phyloP scores from a whole-genome alignment of 2,113 vertebrate genomes.

The Vidua macroura region DNA sequence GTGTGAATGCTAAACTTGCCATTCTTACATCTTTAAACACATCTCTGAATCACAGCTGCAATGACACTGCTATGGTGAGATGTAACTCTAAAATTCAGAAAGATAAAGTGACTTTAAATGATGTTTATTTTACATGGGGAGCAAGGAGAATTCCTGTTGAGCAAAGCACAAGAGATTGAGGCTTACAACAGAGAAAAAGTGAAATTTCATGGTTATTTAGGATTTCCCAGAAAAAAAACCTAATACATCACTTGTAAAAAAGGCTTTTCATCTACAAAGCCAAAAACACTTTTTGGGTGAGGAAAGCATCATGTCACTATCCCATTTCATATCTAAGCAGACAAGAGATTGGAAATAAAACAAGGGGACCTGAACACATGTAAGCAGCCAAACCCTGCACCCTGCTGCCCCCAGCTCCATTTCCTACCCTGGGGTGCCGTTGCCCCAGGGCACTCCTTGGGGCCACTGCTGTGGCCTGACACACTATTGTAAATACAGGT shows the following conservation, averaged over 20 bases:
- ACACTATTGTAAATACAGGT: too few species aligned
- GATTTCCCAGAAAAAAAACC: not conserved
- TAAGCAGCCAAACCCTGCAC: too few species aligned
- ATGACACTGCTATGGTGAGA: not conserved
- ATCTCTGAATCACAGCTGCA: not conserved
- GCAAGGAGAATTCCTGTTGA: not conserved
- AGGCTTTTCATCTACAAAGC: not conserved
- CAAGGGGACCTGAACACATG: accelerated
- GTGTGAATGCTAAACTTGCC: not conserved
- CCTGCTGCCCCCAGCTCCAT: not conserved
- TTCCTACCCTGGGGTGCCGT: accelerated
- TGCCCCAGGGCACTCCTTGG: not conserved
- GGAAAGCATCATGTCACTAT: not conserved
- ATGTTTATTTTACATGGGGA: not conserved
- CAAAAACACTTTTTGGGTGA: not conserved
- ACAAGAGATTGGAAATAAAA: not conserved
- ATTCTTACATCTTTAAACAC: not conserved
- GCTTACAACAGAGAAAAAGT: not conserved
- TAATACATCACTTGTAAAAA: not conserved
- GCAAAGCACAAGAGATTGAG: not conserved
- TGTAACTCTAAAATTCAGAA: not conserved
- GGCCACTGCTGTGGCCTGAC: not conserved
- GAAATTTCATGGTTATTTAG: not conserved
- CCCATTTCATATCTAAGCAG: not conserved
- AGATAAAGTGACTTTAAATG: not conserved